phyloP scores from a whole-genome alignment of 1,140 invertebrate genomes.

The Anastrepha obliqua region DNA sequence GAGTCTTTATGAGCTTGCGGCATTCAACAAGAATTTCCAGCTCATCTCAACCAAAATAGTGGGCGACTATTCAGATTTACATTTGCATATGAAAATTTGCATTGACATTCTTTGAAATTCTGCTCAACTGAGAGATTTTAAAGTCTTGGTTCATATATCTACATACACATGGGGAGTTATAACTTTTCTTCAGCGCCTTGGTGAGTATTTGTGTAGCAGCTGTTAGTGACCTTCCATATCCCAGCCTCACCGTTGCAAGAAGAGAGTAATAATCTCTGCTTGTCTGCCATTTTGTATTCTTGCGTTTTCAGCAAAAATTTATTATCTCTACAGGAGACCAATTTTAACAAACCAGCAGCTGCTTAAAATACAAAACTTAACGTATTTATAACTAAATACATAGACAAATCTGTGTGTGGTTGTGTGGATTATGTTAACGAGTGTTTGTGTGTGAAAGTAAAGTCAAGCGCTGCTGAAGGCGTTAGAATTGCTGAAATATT shows the following conservation, averaged over 20 bases:
- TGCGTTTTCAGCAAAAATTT: conserved; percentile 24
- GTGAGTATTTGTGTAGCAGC: not conserved
- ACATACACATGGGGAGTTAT: no score
- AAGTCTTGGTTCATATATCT: not conserved
- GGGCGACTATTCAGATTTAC: not conserved
- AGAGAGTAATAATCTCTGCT: not conserved
- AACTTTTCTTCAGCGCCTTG: no score
- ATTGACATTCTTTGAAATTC: not conserved
- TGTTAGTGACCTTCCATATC: not conserved
- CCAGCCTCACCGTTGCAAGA: not conserved
- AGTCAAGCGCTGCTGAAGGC: not conserved
- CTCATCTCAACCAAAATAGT: not conserved
- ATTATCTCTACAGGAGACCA: conserved; percentile 19
- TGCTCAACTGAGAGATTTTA: not conserved
- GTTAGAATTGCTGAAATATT: not conserved
- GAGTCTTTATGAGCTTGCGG: not conserved
- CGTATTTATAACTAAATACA: not conserved
- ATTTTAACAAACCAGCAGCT: not conserved
- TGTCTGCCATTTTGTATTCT: conserved; percentile 8
- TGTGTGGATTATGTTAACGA: not conserved
- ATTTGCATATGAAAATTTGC: not conserved
- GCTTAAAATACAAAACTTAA: not conserved
- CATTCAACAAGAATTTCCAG: not conserved
- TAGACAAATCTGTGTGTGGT: not conserved
- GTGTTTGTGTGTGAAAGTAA: not conserved